Conservation (phyloP, 2,113 vertebrate species). For the Melanostigma gelatinosum region DNA sequence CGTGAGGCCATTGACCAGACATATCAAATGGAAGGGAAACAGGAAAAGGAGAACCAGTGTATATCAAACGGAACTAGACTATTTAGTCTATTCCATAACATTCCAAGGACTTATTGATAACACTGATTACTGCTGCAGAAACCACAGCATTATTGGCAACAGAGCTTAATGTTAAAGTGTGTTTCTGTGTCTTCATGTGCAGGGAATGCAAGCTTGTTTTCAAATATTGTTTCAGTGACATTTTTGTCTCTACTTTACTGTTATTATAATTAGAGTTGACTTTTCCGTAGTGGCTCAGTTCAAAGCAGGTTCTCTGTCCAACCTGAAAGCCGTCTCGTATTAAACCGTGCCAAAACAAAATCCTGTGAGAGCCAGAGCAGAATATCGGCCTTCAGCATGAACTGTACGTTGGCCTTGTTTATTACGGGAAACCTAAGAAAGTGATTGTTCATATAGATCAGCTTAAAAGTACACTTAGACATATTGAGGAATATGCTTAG, state of each 20-base stretch:
- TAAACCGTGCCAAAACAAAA: not conserved
- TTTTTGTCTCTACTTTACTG: not conserved
- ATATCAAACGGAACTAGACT: slow-evolving; percentile 59
- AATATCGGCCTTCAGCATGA: not conserved
- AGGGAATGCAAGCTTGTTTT: not conserved
- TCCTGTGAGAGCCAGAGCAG: not conserved
- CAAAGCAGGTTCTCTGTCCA: not conserved
- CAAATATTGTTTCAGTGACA: not conserved
- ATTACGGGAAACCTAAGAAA: not conserved
- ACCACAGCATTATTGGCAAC: slow-evolving; percentile 28
- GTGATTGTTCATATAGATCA: not conserved
- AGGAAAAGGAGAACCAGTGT: slow-evolving; percentile 24
- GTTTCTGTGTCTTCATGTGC: not conserved
- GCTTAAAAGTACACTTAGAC: not conserved
- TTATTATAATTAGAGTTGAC: slow-evolving; percentile 1
- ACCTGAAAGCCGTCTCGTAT: not conserved
- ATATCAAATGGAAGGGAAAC: slow-evolving; percentile 46
- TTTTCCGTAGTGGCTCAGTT: not conserved
- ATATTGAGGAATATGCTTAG: not conserved
- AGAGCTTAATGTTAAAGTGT: not conserved
- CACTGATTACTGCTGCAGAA: slow-evolving; percentile 27
- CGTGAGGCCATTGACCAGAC: slow-evolving; percentile 55
- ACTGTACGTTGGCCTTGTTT: not conserved
- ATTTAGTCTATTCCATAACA: slow-evolving; percentile 68
- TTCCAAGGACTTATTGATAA: slow-evolving; percentile 69